Base-by-base conservation (phyloP, 1,140 invertebrate genomes). In the Rhagoletis pomonella region DNA sequence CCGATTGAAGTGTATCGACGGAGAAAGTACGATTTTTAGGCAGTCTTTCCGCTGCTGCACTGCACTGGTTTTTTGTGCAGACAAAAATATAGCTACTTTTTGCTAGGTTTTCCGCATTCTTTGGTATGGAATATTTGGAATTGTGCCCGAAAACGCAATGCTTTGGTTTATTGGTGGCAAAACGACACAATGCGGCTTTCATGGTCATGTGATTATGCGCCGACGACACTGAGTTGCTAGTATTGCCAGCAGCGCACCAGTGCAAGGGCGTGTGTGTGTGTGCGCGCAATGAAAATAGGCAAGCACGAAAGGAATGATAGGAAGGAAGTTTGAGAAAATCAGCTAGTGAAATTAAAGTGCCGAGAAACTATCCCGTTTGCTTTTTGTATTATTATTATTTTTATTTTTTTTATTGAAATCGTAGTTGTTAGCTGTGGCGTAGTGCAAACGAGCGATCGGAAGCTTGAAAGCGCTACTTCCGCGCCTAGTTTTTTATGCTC, bases 1-100 rank as follows among this genome's bases (percentile, higher is more conserved):
- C 73, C 73, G 73, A 81, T 81, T 81, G 73, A 81, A 81, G 73
- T 81, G 47, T 81, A 81, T 81, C 73, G 73, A 81, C 73, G n/a
- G 47, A 55, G 73, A 81, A 81, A 81, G 73, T 81, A 81, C 42
- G 44, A 50, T 12, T 77, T 19, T 47, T 77, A 67, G 17, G 47
- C 73, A 7, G 73, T 17, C 12, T 81, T 47, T 19, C 47, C 73
- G 73, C 47, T 17, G 69, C 69, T 5, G 60, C 2, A 29, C 29
- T 29, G 29, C 17, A 64, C 7, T 7, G 9, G n/a, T 64, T 29
- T 29, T 42, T 69, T 29, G 29, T 29, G 29, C 29, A 29, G 29
- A 29, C 29, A 29, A 29, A 29, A 29, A 29, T 29, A 29, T 29
- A 17, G 12, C 44, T 73, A 17, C 10, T 55, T 55, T 55, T 55